A percentile compares a stretch with the other conserved stretches of the same genome.
These are phyloP conservation scores for Nemapogon koenigi DNA, from an alignment of 2,888 invertebrate species.

Conservation along the genomic window DNA sequence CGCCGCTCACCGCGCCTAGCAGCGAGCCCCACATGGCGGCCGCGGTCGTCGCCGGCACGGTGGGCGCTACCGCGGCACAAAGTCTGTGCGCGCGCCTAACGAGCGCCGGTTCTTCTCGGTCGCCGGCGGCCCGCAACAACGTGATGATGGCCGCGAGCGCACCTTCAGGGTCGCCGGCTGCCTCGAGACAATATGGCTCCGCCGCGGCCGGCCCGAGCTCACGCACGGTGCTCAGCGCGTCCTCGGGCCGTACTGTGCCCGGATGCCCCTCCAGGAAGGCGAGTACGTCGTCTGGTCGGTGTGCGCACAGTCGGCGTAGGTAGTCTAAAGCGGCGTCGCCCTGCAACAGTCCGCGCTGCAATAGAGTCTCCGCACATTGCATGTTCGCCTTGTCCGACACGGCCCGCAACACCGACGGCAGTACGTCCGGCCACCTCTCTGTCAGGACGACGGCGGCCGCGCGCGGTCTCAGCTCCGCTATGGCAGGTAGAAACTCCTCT, in stretches of 20 bases:
- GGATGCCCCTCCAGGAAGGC: constrained; percentile 32
- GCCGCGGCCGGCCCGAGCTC: constrained; percentile 33
- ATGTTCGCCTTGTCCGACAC: constrained; percentile 23
- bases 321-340: constrained; percentile 35
- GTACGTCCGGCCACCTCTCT: constrained; percentile 25
- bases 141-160: constrained; percentile 38
- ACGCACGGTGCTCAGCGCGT: constrained; percentile 36
- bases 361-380: constrained; percentile 31
- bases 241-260: constrained; percentile 44
- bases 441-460: constrained; percentile 35
- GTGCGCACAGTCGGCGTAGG: constrained; percentile 33
- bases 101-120: constrained; percentile 16
- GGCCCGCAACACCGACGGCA: constrained; percentile 22
- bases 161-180: constrained; percentile 39
- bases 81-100: constrained; percentile 31
- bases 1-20: neutral
- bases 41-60: constrained; percentile 26
- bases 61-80: constrained; percentile 32
- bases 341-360: constrained; percentile 29
- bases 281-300: constrained; percentile 28
- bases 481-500: constrained; percentile 24
- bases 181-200: constrained; percentile 45
- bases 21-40: constrained; percentile 30
- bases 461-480: constrained; percentile 33
- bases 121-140: constrained; percentile 20